Evolutionary conservation across 2,113 vertebrate species (phyloP).

Genomic region (Mugil cephalus): DNA sequence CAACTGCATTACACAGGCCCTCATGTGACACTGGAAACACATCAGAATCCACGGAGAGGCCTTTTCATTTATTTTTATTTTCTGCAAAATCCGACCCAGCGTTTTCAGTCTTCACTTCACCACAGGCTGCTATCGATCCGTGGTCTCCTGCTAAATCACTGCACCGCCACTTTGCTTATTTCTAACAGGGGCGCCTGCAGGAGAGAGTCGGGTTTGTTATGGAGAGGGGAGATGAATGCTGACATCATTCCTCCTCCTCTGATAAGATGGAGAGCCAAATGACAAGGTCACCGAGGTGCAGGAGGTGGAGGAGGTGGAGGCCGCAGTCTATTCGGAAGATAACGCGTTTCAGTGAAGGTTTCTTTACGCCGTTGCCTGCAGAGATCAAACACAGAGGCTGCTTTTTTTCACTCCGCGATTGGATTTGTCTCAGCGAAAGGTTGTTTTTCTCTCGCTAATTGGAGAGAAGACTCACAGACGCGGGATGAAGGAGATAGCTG

Average conservation of each 20-base stretch:
- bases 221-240: conserved; percentile 63
- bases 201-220: conserved; percentile 67
- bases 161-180: conserved; percentile 74
- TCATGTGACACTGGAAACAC: conserved; percentile 75
- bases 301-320: conserved; percentile 72
- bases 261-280: conserved; percentile 71
- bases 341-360: conserved; percentile 56
- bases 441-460: conserved; percentile 82
- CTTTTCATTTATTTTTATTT: conserved; percentile 66
- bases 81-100: conserved; percentile 52
- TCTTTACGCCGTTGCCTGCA: conserved; percentile 52
- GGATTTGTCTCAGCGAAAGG: conserved; percentile 67
- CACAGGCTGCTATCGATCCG: conserved; percentile 70
- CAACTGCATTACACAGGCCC: conserved; percentile 66
- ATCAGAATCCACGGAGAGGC: conserved; percentile 70
- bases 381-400: conserved; percentile 64
- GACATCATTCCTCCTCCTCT: conserved; percentile 65
- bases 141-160: conserved; percentile 72
- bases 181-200: conserved; percentile 58
- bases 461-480: conserved; percentile 69
- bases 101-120: conserved; percentile 55
- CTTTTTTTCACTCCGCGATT: conserved; percentile 46
- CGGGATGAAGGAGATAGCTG: conserved; percentile 53
- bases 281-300: conserved; percentile 77
- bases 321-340: conserved; percentile 62